Base-by-base conservation (phyloP, 2,888 invertebrate species). In the Anodontia alba region DNA sequence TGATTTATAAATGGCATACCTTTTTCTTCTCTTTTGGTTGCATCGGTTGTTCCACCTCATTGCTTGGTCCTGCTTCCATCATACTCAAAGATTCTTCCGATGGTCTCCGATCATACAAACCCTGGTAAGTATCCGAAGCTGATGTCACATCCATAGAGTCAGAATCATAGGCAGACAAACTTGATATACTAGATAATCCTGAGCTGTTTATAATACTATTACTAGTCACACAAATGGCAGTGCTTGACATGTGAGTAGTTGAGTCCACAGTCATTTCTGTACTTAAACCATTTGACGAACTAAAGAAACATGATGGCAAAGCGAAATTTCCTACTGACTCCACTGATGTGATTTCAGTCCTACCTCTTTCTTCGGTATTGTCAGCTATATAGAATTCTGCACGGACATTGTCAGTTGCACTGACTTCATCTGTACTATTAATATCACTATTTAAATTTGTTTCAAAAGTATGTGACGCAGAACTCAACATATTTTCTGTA, bases 81-180 rank as follows among this genome's bases (percentile, higher is more conserved):
- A 75, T 57, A 33, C 68, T 78, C 1, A 76, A 42, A 0, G 76
- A 81, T 23, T 87, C 87, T 23, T 84, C 83, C 42, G 77, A 74
- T 51, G 73, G 70, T n/a, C 83, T 68, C 7, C 71, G 74, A 31
- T 83, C 80, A 33, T 88, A 86, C 38, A 72, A n/a, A 20, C 54
- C 72, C 12, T 33, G 62, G 23, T 33, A 62, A 20, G 73, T 38
- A 17, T 86, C 86, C 10, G 86, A 81, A 7, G 83, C 86, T 20
- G 86, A 86, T 5, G 86, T 80, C 12, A 86, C 86, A 75, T 86
- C 86, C 86, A 86, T 86, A 1, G 86, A 83, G 70, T 86, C 86
- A 29, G 83, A 86, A 67, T 86, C 86, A 51, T 86, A 83, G 7
- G 70, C 42, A 15, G 79, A 57, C 51, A 76, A 31, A 17, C 36